Evolutionary conservation across 2,888 invertebrate genomes (phyloP).

Genomic region (Nomada fabriciana): DNA sequence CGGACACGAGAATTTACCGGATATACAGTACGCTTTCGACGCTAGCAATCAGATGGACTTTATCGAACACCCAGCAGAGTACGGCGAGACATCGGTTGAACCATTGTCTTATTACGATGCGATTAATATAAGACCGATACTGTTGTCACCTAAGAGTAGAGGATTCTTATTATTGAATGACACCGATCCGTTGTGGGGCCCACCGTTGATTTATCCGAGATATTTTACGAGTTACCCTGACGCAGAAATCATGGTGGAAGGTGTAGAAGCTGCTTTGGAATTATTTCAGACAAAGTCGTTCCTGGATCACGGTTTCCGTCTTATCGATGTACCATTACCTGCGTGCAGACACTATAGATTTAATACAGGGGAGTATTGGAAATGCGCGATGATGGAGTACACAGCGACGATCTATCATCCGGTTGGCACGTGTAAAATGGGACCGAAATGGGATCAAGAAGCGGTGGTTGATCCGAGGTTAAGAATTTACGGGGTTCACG

Average conservation of each 20-base stretch:
- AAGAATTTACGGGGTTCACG: constrained; percentile 87
- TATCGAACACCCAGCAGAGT: constrained; percentile 86
- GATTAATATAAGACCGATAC: constrained; percentile 87
- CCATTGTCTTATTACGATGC: constrained; percentile 88
- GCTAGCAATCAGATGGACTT: constrained; percentile 86
- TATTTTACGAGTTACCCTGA: constrained; percentile 89
- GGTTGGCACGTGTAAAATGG: constrained; percentile 90
- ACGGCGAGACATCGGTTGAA: constrained; percentile 84
- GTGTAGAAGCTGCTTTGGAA: constrained; percentile 86
- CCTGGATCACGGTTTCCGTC: constrained; percentile 1
- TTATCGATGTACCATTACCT: constrained; percentile 34
- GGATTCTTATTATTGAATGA: constrained; percentile 88
- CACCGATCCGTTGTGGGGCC: constrained; percentile 89
- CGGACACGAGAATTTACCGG: constrained; percentile 85
- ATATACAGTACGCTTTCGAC: constrained; percentile 89
- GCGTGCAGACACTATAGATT: constrained; percentile 10
- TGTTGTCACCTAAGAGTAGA: constrained; percentile 88
- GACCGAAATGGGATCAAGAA: constrained; percentile 86
- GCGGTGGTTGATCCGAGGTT: constrained; percentile 89
- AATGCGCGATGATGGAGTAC: constrained; percentile 88
- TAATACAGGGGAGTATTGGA: constrained; percentile 85
- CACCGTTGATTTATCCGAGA: constrained; percentile 90
- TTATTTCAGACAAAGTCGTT: constrained; percentile 83
- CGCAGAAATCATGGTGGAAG: constrained; percentile 87
- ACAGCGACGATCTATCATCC: constrained; percentile 90